A percentile compares a stretch with the other conserved stretches of the same genome.
Evolutionary conservation across 2,797 vertebrate species (phyloP).

Genomic region (Helostoma temminkii): DNA sequence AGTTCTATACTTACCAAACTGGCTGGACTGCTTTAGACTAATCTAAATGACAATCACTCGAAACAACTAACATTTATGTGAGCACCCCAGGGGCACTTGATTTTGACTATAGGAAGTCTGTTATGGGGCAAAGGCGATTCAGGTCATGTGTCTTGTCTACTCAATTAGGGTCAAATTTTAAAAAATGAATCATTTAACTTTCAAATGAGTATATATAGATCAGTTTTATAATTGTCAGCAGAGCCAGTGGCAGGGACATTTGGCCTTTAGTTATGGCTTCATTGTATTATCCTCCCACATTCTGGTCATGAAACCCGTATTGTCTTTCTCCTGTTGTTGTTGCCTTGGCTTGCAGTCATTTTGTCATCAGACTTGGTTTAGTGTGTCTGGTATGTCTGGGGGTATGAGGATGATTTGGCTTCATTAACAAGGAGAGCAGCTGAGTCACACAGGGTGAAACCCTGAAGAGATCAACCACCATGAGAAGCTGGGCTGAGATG

Average conservation of each 20-base stretch:
- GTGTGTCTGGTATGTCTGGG: slow-evolving; percentile 65
- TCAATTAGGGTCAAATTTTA: slow-evolving; percentile 63
- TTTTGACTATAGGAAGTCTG: slow-evolving; percentile 56
- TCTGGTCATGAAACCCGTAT: slow-evolving; percentile 31
- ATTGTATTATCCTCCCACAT: slow-evolving; percentile 39
- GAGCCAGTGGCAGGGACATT: slow-evolving; percentile 5
- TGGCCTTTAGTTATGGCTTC: slow-evolving; percentile 15
- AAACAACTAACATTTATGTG: slow-evolving; percentile 44
- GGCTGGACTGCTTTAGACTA: slow-evolving; percentile 33
- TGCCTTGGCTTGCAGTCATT: slow-evolving; percentile 37
- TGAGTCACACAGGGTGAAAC: slow-evolving; percentile 63
- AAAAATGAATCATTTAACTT: slow-evolving; percentile 21
- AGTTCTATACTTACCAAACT: not conserved
- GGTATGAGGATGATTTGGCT: slow-evolving; percentile 57
- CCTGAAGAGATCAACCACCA: slow-evolving; percentile 35
- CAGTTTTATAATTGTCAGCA: not conserved
- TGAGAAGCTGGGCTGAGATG: not conserved
- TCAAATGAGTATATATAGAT: slow-evolving; percentile 31
- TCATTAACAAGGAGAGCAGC: slow-evolving; percentile 49
- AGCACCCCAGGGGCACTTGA: slow-evolving; percentile 31
- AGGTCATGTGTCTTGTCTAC: slow-evolving; percentile 63
- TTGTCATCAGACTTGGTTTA: slow-evolving; percentile 60
- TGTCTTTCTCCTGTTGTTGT: slow-evolving; percentile 31
- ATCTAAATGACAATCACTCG: slow-evolving; percentile 48
- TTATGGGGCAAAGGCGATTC: slow-evolving; percentile 40